Conservation (phyloP, 1,140 invertebrate species). For the Achatina immaculata region DNA sequence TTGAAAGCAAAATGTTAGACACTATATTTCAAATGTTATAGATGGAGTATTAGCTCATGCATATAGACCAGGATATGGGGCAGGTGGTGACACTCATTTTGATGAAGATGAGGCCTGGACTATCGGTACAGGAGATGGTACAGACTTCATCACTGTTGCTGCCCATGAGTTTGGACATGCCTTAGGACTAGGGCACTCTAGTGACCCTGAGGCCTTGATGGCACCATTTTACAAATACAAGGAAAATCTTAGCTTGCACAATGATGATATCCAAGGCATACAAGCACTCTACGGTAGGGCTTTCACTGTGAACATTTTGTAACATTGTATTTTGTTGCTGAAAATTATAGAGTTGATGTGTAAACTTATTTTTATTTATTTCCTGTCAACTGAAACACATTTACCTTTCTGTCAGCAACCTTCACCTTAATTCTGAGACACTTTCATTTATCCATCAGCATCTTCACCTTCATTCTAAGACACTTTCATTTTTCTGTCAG, state of each 20-base stretch:
- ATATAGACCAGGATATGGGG: constrained; percentile 74
- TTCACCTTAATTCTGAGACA: no score
- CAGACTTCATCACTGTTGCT: constrained; percentile 64
- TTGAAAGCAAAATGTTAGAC: no score
- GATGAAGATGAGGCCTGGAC: constrained; percentile 81
- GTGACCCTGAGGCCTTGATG: background rate
- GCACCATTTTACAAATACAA: background rate
- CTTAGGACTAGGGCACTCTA: constrained; percentile 65
- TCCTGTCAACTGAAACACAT: no score
- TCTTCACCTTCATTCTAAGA: no score
- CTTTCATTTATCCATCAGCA: no score
- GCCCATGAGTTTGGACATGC: constrained; percentile 71
- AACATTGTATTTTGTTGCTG: no score
- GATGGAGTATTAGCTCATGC: constrained; percentile 65
- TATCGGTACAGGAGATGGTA: constrained; percentile 54
- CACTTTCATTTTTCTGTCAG: no score
- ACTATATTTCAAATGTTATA: no score
- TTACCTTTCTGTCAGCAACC: no score
- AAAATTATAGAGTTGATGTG: no score
- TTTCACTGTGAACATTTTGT: no score
- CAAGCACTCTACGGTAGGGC: background rate
- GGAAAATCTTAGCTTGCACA: background rate
- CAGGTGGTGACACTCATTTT: constrained; percentile 74
- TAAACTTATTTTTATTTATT: no score
- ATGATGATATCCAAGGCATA: constrained; percentile 6